Percentiles rank a stretch among this genome's conserved stretches.
Evolutionary conservation across 2,113 vertebrate species (phyloP).

Genomic region (Romanogobio albipinnatus): DNA sequence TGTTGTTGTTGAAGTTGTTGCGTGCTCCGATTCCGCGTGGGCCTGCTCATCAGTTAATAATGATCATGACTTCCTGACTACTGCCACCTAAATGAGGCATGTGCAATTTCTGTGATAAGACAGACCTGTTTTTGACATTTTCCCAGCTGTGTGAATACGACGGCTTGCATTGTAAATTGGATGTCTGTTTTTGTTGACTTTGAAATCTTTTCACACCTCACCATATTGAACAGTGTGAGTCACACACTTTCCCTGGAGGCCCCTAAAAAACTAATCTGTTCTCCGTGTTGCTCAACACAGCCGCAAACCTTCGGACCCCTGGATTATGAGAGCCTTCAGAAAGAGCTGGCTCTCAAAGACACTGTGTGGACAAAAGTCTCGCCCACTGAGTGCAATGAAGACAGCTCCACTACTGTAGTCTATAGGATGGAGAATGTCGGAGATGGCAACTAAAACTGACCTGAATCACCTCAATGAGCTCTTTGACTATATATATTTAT

Average conservation of each 20-base stretch:
- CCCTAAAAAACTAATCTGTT: conserved; percentile 85
- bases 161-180: neutral
- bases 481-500: conserved; percentile 2
- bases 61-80: neutral
- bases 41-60: neutral
- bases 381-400: conserved; percentile 89
- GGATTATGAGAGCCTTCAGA: conserved; percentile 98
- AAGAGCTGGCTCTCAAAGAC: conserved; percentile 97
- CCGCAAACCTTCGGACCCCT: conserved; percentile 89
- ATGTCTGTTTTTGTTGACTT: conserved; percentile 13
- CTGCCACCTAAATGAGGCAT: neutral
- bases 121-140: neutral
- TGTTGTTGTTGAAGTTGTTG: neutral
- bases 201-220: conserved; percentile 3
- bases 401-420: conserved; percentile 97
- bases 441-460: conserved; percentile 72
- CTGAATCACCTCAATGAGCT: neutral
- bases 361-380: conserved; percentile 97
- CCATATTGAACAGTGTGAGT: conserved; percentile 28
- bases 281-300: conserved; percentile 94
- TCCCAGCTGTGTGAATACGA: neutral
- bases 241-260: neutral
- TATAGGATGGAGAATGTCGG: conserved; percentile 94
- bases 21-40: neutral
- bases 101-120: neutral